These are phyloP conservation scores for Mesoclemmys tuberculata DNA, from an alignment of 2,113 vertebrate species.

Conservation along the genomic window DNA sequence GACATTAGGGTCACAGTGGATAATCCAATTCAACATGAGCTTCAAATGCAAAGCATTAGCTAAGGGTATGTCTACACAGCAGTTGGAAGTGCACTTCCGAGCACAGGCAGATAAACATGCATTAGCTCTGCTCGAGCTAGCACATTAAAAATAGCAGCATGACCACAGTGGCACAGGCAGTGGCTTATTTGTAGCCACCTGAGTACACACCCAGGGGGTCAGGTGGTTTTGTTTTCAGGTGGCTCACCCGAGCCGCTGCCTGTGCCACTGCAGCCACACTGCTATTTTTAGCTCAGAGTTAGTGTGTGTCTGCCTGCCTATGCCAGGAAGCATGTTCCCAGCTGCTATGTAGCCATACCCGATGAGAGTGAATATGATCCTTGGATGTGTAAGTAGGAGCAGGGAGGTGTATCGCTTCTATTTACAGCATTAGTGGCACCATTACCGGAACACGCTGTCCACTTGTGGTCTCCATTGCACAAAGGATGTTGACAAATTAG, in stretches of 20 bases:
- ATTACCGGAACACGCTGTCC: not conserved
- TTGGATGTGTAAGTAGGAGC: not conserved
- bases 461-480: not conserved
- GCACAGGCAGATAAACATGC: not conserved
- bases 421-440: not conserved
- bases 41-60: not conserved
- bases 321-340: not conserved
- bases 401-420: not conserved
- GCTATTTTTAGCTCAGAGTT: not conserved
- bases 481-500: not conserved
- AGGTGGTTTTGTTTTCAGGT: not conserved
- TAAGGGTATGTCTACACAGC: not conserved
- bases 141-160: not conserved
- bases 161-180: not conserved
- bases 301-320: not conserved
- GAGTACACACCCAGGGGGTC: not conserved
- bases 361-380: not conserved
- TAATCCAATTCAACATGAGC: not conserved
- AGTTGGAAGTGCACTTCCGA: not conserved
- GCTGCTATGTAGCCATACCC: not conserved
- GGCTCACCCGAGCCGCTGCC: not conserved
- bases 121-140: not conserved
- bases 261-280: not conserved
- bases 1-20: not conserved
- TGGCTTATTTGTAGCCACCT: not conserved